These are phyloP conservation scores for Mesorhabditis sp. DNA, from an alignment of 2,888 invertebrate species.

Conservation along the genomic window DNA sequence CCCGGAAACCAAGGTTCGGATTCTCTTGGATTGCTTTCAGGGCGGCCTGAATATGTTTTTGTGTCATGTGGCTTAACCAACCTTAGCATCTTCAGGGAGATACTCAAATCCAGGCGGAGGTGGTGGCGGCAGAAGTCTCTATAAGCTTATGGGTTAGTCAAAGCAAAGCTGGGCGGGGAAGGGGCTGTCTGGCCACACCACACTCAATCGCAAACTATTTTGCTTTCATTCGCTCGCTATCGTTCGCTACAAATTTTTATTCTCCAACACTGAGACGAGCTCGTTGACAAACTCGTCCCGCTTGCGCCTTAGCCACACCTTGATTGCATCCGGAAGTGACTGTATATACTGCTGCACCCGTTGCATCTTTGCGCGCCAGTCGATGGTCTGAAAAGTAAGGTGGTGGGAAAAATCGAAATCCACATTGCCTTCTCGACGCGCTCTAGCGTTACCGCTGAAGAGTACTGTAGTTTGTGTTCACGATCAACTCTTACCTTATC, in stretches of 20 bases:
- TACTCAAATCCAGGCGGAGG: slow-evolving; percentile 5
- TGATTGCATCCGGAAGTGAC: neutral
- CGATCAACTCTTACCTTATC: slow-evolving; percentile 19
- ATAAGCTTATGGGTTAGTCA: neutral
- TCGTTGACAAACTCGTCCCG: neutral
- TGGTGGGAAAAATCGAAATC: too few relatives aligned
- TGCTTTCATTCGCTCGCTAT: too few relatives aligned
- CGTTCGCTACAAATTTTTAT: neutral
- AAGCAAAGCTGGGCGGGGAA: neutral
- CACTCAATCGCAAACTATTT: too few relatives aligned
- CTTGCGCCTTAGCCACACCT: neutral
- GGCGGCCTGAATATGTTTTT: neutral
- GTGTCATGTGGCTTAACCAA: neutral
- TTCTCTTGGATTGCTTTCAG: slow-evolving; percentile 6
- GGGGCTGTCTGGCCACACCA: neutral
- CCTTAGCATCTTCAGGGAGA: slow-evolving; percentile 5
- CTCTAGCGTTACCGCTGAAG: too few relatives aligned
- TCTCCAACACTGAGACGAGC: neutral
- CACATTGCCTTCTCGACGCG: too few relatives aligned
- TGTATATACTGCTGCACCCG: slow-evolving; percentile 1
- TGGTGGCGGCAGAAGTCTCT: slow-evolving; percentile 1
- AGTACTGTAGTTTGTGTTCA: too few relatives aligned
- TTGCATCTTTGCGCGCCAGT: slow-evolving; percentile 5
- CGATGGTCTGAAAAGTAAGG: neutral
- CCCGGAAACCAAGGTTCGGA: neutral